Evolutionary conservation across 2,797 vertebrate genomes (phyloP), one percentile per base, ranked within the genome.

Genomic region (Epinephelus malabaricus): DNA sequence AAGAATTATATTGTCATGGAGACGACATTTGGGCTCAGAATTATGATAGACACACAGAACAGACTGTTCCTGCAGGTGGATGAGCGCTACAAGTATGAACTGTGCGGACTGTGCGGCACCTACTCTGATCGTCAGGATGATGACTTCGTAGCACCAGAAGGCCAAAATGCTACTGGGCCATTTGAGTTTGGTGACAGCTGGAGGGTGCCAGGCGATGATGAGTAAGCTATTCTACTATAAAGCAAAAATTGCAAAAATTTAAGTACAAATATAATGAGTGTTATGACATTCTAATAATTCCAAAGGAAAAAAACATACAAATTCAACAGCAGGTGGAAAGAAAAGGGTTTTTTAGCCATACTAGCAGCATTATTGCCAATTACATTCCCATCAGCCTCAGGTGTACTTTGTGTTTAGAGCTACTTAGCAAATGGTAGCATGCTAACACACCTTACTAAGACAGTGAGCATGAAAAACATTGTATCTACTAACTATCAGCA

Each of bases 51-150:
- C 73, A 91, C 94, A 21, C 81, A 94, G 65, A 87, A 95, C 70
- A 91, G 96, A 47, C 92, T 97, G 45, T 96, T 97, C 77, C 79
- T 97, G 62, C 94, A 95, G 67, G 95, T 95, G 73, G 95, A 96
- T 45, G 97, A 97, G 67, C 90, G 86, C 51, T 94, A 95, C 86
- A 92, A 89, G 84, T 95, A 94, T 47, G 87, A 92, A 17, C 72
- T 96, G n/a, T 96, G 95, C 21, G 96, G 97, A 53, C 81, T 97
- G 30, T 97, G 97, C 68, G 97, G 97, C 17, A 96, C 94, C 11
- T 97, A 95, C 85, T 96, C 95, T 30, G 92, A 84, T 54, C 81
- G 90, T 79, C 95, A 95, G 80, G 91, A 85, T 0, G 96, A 97
- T 80, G 97, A 97, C 83, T 96, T 96, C 23, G 19, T 95, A 43